These are phyloP conservation scores for Endotricha flammealis DNA, from an alignment of 2,888 invertebrate species.

Conservation along the genomic window DNA sequence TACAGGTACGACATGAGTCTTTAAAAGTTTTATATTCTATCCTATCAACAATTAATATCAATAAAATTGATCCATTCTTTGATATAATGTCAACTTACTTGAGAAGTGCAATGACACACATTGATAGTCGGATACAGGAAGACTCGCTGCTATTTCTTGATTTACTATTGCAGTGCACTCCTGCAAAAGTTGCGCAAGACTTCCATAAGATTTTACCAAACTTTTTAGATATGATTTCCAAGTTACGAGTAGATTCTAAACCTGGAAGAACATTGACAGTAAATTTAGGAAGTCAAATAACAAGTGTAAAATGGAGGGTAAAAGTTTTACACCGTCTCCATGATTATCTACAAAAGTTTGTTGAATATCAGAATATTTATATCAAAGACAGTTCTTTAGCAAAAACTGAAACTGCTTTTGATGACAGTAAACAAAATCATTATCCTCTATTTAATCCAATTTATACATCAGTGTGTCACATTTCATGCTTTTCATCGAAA, in stretches of 20 bases:
- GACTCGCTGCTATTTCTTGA: conserved; percentile 90
- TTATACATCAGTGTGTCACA: conserved; percentile 48
- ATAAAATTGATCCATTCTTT: conserved; percentile 84
- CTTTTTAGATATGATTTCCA: conserved; percentile 92
- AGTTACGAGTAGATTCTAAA: conserved; percentile 80
- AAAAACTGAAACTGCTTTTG: conserved; percentile 36
- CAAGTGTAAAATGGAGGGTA: conserved; percentile 87
- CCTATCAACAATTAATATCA: conserved; percentile 50
- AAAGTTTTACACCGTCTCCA: conserved; percentile 86
- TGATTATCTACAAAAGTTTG: conserved; percentile 59
- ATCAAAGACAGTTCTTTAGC: conserved; percentile 21
- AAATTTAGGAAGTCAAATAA: conserved; percentile 84
- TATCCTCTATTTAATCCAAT: conserved; percentile 51
- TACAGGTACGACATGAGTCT: conserved; percentile 75
- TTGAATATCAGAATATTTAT: conserved; percentile 40
- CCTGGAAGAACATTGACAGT: conserved; percentile 83
- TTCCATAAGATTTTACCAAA: conserved; percentile 85
- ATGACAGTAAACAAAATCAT: conserved; percentile 39
- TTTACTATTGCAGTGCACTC: conserved; percentile 82
- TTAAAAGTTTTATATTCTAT: conserved; percentile 76
- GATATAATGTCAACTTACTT: conserved; percentile 87
- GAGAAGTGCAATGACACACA: conserved; percentile 94
- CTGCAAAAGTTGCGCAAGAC: conserved; percentile 81
- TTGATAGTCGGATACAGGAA: conserved; percentile 87
- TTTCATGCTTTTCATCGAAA: conserved; percentile 63